Evolutionary conservation across 2,797 vertebrate genomes (phyloP).

Genomic region (Takifugu ocellatus): DNA sequence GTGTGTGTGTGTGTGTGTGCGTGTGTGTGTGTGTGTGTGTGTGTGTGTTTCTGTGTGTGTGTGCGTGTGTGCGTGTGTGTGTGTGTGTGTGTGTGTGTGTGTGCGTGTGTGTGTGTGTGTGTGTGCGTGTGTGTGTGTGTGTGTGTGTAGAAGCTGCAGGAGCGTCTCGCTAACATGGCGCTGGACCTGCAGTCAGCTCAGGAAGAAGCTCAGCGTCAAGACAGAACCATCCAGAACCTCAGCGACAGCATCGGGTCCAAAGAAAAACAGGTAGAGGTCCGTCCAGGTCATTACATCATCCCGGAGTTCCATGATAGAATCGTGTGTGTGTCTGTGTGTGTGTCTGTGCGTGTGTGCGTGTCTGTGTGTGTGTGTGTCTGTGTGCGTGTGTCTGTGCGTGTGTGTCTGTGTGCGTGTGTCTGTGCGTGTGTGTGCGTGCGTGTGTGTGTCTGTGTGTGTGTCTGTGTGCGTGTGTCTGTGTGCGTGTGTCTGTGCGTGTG

Average conservation of each 20-base stretch:
- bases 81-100: too few species aligned
- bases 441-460: not conserved
- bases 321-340: not conserved
- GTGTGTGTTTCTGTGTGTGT: too few species aligned
- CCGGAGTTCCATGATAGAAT: too few species aligned
- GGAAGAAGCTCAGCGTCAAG: conserved; percentile 81
- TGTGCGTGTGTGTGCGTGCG: not conserved
- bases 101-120: conserved; percentile 7
- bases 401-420: not conserved
- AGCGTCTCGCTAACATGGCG: conserved; percentile 81
- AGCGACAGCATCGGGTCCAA: conserved; percentile 78
- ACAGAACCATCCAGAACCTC: conserved; percentile 80
- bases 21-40: too few species aligned
- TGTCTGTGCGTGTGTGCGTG: not conserved
- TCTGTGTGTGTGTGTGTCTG: not conserved
- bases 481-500: not conserved
- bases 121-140: not conserved
- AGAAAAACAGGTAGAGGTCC: conserved; percentile 79
- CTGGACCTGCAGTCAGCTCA: conserved; percentile 75
- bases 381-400: not conserved
- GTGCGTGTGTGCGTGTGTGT: not conserved
- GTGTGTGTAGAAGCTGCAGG: conserved; percentile 80
- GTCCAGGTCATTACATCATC: too few species aligned
- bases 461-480: not conserved
- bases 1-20: not conserved